Conservation (phyloP, 2,888 invertebrate species). For the Sinopyrophorus schimmeli region DNA sequence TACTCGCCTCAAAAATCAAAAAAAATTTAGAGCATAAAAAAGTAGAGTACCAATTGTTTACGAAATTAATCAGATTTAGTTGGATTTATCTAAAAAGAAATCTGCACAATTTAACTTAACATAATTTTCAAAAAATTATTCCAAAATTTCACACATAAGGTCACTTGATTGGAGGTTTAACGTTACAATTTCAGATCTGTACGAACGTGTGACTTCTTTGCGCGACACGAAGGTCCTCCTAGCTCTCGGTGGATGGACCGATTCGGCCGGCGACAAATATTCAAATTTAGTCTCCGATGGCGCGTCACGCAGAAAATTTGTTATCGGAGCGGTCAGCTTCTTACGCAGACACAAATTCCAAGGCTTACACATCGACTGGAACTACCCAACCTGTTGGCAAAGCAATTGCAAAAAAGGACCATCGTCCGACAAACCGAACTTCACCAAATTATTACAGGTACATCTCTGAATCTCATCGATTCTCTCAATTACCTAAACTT, state of each 20-base stretch:
- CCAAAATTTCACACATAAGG: too few relatives aligned
- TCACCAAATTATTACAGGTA: conserved; percentile 74
- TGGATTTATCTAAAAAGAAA: too few relatives aligned
- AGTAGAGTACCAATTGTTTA: too few relatives aligned
- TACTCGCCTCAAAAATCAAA: too few relatives aligned
- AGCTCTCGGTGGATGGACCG: conserved; percentile 95
- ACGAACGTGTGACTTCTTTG: conserved; percentile 74
- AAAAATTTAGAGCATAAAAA: too few relatives aligned
- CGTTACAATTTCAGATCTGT: conserved; percentile 67
- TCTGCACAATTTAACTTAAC: too few relatives aligned
- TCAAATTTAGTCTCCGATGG: conserved; percentile 74
- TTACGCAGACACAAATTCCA: conserved; percentile 76
- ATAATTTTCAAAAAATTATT: too few relatives aligned
- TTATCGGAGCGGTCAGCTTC: conserved; percentile 70
- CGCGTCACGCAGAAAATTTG: conserved; percentile 69
- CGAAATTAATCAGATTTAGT: too few relatives aligned
- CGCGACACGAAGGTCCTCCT: conserved; percentile 70
- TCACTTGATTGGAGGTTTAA: too few relatives aligned
- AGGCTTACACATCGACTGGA: conserved; percentile 92
- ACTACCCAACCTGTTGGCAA: conserved; percentile 93
- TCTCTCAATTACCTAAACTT: background rate
- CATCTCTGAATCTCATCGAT: background rate
- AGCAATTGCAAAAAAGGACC: conserved; percentile 85
- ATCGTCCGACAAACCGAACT: conserved; percentile 75
- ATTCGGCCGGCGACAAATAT: conserved; percentile 86